These are phyloP conservation scores for Hypomecis atomaria DNA, from an alignment of 2,888 invertebrate genomes.

Conservation along the genomic window DNA sequence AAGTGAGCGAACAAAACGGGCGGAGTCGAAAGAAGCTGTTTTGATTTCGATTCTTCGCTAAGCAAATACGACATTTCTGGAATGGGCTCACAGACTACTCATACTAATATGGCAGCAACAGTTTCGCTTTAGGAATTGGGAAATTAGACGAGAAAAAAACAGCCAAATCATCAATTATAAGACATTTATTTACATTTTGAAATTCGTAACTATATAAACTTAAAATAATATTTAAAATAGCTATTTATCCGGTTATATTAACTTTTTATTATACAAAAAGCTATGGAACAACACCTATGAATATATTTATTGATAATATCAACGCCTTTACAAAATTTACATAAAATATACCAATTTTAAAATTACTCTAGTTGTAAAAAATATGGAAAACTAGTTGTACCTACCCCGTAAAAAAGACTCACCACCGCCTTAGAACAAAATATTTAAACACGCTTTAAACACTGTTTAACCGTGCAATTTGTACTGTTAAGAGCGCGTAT, in stretches of 20 bases:
- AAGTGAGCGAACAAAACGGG: too few relatives aligned
- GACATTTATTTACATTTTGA: conserved; percentile 73
- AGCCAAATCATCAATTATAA: conserved; percentile 27
- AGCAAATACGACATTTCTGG: too few relatives aligned
- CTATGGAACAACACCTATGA: conserved; percentile 45
- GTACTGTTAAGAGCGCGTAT: too few relatives aligned
- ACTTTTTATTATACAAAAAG: conserved; percentile 62
- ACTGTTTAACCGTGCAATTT: too few relatives aligned
- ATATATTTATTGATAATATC: conserved; percentile 40
- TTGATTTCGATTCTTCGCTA: too few relatives aligned
- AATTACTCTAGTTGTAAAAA: conserved; percentile 67
- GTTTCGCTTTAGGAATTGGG: background rate
- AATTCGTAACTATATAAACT: conserved; percentile 69
- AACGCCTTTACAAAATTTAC: conserved; percentile 78
- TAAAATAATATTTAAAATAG: conserved; percentile 50
- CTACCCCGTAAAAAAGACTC: too few relatives aligned
- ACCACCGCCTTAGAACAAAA: too few relatives aligned
- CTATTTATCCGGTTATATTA: conserved; percentile 24
- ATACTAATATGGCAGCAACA: too few relatives aligned
- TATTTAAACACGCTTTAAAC: too few relatives aligned
- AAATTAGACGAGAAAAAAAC: background rate
- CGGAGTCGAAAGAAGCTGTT: too few relatives aligned
- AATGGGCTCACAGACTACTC: too few relatives aligned
- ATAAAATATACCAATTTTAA: conserved; percentile 43
- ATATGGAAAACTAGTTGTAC: conserved; percentile 61